phyloP scores from a whole-genome alignment of 2,888 invertebrate genomes.

The Synergus gifuensis region DNA sequence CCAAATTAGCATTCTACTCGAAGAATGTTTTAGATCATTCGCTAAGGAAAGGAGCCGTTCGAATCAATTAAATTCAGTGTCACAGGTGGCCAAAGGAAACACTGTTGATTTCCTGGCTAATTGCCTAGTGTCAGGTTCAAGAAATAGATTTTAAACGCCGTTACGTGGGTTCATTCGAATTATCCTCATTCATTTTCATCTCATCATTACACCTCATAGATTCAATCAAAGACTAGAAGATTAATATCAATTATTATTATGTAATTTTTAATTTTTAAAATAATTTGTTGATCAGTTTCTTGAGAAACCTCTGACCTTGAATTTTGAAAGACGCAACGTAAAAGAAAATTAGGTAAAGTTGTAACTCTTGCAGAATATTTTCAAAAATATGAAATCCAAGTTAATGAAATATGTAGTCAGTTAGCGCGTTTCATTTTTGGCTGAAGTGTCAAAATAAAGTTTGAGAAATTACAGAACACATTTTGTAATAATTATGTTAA shows the following conservation, averaged over 20 bases:
- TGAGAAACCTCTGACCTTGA: neutral
- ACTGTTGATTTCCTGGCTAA: slow-evolving; percentile 3
- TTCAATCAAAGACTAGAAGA: neutral
- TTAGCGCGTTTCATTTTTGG: slow-evolving; percentile 23
- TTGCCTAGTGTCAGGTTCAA: slow-evolving; percentile 9
- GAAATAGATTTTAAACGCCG: slow-evolving; percentile 3
- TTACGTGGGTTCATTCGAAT: slow-evolving; percentile 6
- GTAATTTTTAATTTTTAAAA: too few species aligned
- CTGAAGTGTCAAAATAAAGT: slow-evolving; percentile 9
- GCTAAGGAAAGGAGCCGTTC: neutral
- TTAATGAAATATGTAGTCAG: slow-evolving; percentile 13
- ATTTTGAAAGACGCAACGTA: neutral
- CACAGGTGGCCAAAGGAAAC: neutral
- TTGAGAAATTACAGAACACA: slow-evolving; percentile 10
- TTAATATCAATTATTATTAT: too few species aligned
- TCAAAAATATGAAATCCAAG: slow-evolving; percentile 21
- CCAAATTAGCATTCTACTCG: neutral
- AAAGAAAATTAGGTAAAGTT: neutral
- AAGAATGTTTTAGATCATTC: slow-evolving; percentile 7
- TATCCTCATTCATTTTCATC: slow-evolving; percentile 5
- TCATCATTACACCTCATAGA: neutral
- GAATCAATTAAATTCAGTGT: neutral
- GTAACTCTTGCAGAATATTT: slow-evolving; percentile 10
- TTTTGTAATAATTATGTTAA: slow-evolving; percentile 19
- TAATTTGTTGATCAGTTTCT: neutral